Conservation (phyloP, 2,888 invertebrate genomes). For the Amblyteles armatorius region DNA sequence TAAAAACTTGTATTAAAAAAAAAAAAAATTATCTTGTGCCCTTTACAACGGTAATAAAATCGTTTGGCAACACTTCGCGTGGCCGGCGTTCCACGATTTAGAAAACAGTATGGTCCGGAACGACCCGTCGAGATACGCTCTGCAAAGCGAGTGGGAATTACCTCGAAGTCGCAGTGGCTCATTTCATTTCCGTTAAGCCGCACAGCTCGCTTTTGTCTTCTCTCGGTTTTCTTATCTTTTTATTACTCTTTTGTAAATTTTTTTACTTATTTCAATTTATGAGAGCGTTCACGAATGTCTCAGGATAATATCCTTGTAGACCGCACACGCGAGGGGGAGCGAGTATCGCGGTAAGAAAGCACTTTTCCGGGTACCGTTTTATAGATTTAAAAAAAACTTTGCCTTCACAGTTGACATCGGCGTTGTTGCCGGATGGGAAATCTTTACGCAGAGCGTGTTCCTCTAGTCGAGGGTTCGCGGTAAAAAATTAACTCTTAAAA, state of each 20-base stretch:
- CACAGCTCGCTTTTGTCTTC: constrained; percentile 9
- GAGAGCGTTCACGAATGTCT: constrained; percentile 18
- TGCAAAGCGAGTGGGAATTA: not conserved
- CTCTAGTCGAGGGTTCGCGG: too few species aligned
- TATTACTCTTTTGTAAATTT: not conserved
- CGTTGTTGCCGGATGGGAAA: too few species aligned
- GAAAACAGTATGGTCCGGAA: constrained; percentile 19
- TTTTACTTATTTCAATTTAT: constrained; percentile 52
- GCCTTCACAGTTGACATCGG: too few species aligned
- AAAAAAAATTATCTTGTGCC: too few species aligned
- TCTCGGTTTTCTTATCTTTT: not conserved
- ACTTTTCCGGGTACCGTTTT: too few species aligned
- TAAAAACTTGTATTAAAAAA: too few species aligned
- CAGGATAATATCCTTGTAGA: not conserved
- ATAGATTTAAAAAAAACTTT: too few species aligned
- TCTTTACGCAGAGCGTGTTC: too few species aligned
- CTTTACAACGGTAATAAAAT: not conserved
- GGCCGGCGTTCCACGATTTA: not conserved
- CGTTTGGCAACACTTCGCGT: constrained; percentile 15
- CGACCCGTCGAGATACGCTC: constrained; percentile 4
- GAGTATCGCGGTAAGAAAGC: too few species aligned
- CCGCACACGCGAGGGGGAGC: too few species aligned
- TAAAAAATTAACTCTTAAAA: too few species aligned
- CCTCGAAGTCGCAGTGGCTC: constrained; percentile 9
- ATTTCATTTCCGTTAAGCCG: constrained; percentile 29